phyloP scores from a whole-genome alignment of 2,797 vertebrate genomes.

The Melanitta fusca region DNA sequence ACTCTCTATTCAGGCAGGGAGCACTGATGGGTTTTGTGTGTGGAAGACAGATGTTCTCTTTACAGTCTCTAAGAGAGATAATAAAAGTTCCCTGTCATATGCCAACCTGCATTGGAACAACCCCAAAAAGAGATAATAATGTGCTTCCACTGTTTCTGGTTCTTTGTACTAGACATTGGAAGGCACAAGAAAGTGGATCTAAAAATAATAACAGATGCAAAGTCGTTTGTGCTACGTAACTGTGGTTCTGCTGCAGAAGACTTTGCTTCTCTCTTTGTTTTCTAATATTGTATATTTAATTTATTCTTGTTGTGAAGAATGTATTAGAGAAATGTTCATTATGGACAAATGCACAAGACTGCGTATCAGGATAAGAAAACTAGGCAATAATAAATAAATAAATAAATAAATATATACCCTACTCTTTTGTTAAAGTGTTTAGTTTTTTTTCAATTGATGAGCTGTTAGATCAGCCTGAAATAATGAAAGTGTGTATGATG shows the following conservation, averaged over 20 bases:
- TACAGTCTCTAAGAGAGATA: not conserved
- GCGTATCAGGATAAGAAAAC: not conserved
- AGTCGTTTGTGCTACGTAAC: not conserved
- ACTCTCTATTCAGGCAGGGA: not conserved
- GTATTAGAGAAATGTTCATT: not conserved
- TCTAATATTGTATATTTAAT: not conserved
- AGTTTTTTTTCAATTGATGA: not conserved
- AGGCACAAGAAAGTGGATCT: not conserved
- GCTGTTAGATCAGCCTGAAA: not conserved
- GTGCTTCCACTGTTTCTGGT: not conserved
- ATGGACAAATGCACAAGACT: not conserved
- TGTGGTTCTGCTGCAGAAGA: not conserved
- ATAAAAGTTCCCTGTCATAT: conserved; percentile 35
- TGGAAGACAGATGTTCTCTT: conserved; percentile 53
- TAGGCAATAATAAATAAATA: not conserved
- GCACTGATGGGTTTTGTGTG: conserved; percentile 12
- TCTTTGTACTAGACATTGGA: not conserved
- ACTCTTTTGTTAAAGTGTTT: not conserved
- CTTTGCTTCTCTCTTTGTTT: not conserved
- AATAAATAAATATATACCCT: not conserved
- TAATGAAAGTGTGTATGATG: not conserved
- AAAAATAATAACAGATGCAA: conserved; percentile 6
- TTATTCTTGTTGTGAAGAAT: not conserved
- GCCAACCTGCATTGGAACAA: not conserved
- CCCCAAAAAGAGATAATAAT: conserved; percentile 4